Base-by-base conservation (phyloP, 2,888 invertebrate genomes). In the Stenotaenia linearis region DNA sequence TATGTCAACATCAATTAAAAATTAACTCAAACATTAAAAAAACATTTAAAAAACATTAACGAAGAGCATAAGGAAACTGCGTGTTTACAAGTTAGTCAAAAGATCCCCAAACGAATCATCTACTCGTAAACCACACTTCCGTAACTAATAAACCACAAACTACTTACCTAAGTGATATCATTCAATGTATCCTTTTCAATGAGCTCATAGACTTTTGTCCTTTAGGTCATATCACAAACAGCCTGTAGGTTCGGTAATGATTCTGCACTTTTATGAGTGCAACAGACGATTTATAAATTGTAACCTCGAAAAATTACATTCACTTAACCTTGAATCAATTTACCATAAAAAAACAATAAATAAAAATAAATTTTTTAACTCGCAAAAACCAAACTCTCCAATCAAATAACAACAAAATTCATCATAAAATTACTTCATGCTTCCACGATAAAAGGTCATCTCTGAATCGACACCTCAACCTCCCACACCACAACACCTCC, bases 131-230 rank as follows among this genome's bases (percentile, higher is more conserved):
- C n/a, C n/a, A n/a, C n/a, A n/a, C n/a, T n/a, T n/a, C n/a, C n/a
- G n/a, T n/a, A n/a, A n/a, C n/a, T n/a, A n/a, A n/a, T n/a, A n/a
- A n/a, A n/a, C n/a, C n/a, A 32, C 45, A 45, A 45, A 18, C 32
- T 32, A 45, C n/a, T 45, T 18, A 45, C 45, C 45, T 45, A 18
- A 45, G n/a, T 40, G 7, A 40, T 15, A 25, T 61, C 25, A 61
- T 25, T 61, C 61, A 61, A 56, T 56, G 56, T 56, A 56, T 56
- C 56, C 56, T 56, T 56, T 56, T 56, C 21, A 56, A 61, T 25
- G 28, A 61, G 61, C 28, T 61, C 61, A 61, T 45, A 61, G 61
- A 61, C 61, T 61, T 61, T 61, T 61, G 61, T 61, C 61, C 61
- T 61, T 56, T 61, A 61, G 61, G 61, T 61, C 61, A 3, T 61